Conservation (phyloP, 1,140 invertebrate genomes). For the Yoshiicerus persimilis region DNA sequence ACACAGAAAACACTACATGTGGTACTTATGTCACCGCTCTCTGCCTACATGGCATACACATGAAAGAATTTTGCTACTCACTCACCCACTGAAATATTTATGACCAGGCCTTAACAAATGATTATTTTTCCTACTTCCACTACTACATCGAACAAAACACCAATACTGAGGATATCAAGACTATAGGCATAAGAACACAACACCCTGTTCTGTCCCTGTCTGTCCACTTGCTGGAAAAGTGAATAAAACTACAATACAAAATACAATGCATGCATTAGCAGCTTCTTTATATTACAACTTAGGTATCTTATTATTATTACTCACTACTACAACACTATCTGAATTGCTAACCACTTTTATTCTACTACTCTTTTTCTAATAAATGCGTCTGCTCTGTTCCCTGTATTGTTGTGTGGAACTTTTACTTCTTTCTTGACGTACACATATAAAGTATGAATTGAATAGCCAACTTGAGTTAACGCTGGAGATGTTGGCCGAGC, state of each 20-base stretch:
- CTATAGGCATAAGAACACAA: background rate
- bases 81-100: conserved; percentile 45
- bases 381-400: background rate
- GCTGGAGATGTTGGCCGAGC: background rate
- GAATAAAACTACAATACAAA: background rate
- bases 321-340: background rate
- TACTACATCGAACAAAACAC: background rate
- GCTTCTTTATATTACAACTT: background rate
- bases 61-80: conserved; percentile 37
- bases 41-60: conserved; percentile 29
- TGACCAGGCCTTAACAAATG: conserved; percentile 44
- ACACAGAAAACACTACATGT: conserved; percentile 40
- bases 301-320: background rate
- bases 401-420: background rate
- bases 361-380: background rate
- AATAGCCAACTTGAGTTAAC: background rate
- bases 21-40: conserved; percentile 37
- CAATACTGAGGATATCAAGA: background rate
- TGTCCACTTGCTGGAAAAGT: conserved; percentile 31
- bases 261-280: conserved; percentile 26
- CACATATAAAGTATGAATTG: background rate
- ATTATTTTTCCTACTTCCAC: conserved; percentile 33
- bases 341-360: background rate
- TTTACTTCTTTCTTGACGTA: background rate
- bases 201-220: too few relatives aligned